phyloP scores from a whole-genome alignment of 2,888 invertebrate genomes.

The Villa cingulata region DNA sequence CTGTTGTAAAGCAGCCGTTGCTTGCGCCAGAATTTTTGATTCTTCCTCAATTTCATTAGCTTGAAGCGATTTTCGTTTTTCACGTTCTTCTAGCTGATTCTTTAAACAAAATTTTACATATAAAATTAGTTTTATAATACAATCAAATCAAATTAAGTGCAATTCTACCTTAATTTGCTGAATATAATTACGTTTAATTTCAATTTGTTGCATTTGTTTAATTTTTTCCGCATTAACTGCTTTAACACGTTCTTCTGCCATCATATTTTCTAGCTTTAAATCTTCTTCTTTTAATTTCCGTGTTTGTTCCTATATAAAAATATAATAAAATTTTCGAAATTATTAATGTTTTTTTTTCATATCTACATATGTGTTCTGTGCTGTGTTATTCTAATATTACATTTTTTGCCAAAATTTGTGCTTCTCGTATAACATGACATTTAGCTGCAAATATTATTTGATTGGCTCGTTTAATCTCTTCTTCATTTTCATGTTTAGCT shows the following conservation, averaged over 20 bases:
- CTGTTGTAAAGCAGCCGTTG: slow-evolving; percentile 23
- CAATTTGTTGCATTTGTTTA: slow-evolving; percentile 20
- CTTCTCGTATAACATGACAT: slow-evolving; percentile 71
- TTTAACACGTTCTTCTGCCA: slow-evolving; percentile 26
- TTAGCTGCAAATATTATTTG: slow-evolving; percentile 69
- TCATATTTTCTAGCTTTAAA: slow-evolving; percentile 28
- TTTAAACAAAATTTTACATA: slow-evolving; percentile 4
- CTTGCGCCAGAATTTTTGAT: slow-evolving; percentile 15
- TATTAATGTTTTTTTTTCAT: too few relatives aligned
- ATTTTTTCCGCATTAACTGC: slow-evolving; percentile 28
- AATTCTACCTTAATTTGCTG: slow-evolving; percentile 22
- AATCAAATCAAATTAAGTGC: too few relatives aligned
- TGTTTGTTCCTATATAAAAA: slow-evolving; percentile 20
- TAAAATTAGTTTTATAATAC: too few relatives aligned
- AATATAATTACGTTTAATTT: slow-evolving; percentile 27
- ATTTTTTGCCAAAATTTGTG: slow-evolving; percentile 56
- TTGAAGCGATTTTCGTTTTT: slow-evolving; percentile 29
- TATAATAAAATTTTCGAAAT: too few relatives aligned
- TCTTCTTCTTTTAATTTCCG: slow-evolving; percentile 28
- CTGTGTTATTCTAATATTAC: too few relatives aligned
- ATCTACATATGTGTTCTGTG: too few relatives aligned
- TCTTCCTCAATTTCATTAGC: slow-evolving; percentile 24
- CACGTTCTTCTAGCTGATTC: slow-evolving; percentile 28
- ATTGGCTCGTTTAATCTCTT: slow-evolving; percentile 58
- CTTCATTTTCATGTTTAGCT: slow-evolving; percentile 37